Evolutionary conservation across 2,888 invertebrate species (phyloP).

Genomic region (Catonia carolina): DNA sequence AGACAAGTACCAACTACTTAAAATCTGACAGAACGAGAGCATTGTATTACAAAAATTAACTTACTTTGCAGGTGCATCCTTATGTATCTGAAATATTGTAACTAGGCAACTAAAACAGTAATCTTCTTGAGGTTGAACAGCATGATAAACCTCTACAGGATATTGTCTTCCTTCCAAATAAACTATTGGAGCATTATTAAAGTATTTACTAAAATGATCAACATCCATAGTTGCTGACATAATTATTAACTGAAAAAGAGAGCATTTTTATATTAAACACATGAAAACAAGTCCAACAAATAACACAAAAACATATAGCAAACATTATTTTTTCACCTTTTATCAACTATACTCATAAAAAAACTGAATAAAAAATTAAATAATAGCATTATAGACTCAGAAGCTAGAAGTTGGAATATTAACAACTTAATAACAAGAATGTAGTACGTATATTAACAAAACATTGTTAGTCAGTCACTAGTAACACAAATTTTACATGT

Average conservation of each 20-base stretch:
- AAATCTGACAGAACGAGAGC: too few species aligned
- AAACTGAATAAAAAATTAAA: too few species aligned
- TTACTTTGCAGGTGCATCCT: slow-evolving; percentile 71
- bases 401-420: too few species aligned
- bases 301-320: background rate
- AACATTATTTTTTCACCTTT: background rate
- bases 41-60: slow-evolving; percentile 35
- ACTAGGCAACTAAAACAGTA: slow-evolving; percentile 77
- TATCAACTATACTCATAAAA: too few species aligned
- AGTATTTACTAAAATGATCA: slow-evolving; percentile 85
- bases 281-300: too few species aligned
- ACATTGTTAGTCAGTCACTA: too few species aligned
- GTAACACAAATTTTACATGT: too few species aligned
- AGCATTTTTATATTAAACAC: too few species aligned
- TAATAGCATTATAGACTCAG: too few species aligned
- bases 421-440: too few species aligned
- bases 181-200: slow-evolving; percentile 75
- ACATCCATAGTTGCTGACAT: slow-evolving; percentile 98
- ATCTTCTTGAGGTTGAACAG: slow-evolving; percentile 67
- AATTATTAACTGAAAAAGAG: slow-evolving; percentile 59
- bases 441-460: too few species aligned
- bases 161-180: slow-evolving; percentile 86
- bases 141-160: slow-evolving; percentile 69
- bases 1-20: too few species aligned
- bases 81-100: slow-evolving; percentile 80